These are phyloP conservation scores for Mormyrops attenuatus DNA, from an alignment of 2,797 vertebrate species.

Conservation along the genomic window DNA sequence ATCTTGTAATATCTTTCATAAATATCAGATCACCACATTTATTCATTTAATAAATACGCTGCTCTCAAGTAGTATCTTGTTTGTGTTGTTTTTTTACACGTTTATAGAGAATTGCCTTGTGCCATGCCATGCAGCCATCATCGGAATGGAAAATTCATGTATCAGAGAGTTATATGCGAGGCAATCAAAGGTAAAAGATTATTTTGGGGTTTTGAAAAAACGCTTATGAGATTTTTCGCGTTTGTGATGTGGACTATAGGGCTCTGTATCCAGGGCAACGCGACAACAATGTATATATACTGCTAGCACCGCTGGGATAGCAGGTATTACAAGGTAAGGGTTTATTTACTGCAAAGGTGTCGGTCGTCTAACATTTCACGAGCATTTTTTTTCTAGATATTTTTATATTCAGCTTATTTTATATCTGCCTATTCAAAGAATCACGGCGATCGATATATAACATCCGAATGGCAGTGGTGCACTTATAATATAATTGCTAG, in stretches of 20 bases:
- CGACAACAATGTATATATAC: background rate
- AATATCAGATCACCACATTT: background rate
- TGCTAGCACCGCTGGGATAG: background rate
- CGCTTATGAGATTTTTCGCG: background rate
- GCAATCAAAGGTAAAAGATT: background rate
- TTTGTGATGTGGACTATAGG: background rate
- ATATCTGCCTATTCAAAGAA: background rate
- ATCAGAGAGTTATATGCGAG: background rate
- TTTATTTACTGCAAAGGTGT: background rate
- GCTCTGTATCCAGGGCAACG: background rate
- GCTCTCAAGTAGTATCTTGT: background rate
- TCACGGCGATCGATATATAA: background rate
- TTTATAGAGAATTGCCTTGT: background rate
- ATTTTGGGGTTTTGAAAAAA: background rate
- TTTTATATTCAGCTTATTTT: background rate
- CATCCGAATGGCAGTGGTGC: background rate
- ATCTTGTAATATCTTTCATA: background rate
- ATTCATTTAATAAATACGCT: constrained; percentile 11
- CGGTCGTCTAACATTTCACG: background rate
- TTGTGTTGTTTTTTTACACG: background rate
- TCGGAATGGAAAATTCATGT: background rate
- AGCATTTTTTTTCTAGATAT: background rate
- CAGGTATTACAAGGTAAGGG: background rate
- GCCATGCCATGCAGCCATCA: background rate
- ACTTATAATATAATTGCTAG: background rate